A percentile compares a stretch with the other conserved stretches of the same genome.
These are phyloP conservation scores for Telmatochromis brachygnathus DNA, from an alignment of 2,113 vertebrate genomes.

Conservation along the genomic window DNA sequence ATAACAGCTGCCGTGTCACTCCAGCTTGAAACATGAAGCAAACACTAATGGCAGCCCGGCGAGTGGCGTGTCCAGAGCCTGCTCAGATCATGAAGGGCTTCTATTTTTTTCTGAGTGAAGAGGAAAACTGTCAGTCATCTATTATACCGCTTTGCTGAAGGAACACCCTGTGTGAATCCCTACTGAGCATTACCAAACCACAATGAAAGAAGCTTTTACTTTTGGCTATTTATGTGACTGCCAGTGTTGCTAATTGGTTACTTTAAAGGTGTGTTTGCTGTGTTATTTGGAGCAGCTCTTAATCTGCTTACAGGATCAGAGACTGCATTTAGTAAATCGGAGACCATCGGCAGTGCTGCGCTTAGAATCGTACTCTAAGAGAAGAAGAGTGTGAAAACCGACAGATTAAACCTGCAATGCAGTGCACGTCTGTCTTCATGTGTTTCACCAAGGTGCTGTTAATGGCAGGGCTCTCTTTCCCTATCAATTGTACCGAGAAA, in stretches of 20 bases:
- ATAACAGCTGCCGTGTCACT: neutral
- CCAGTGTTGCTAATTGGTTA: neutral
- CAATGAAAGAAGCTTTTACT: neutral
- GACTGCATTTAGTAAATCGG: slow-evolving; percentile 10
- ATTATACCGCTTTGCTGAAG: neutral
- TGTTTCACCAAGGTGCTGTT: neutral
- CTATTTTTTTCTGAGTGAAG: neutral
- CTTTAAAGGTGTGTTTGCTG: neutral
- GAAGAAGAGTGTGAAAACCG: neutral
- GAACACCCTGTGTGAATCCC: neutral
- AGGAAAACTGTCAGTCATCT: slow-evolving; percentile 10
- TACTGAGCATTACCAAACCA: neutral
- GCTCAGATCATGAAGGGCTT: neutral
- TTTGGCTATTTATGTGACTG: neutral
- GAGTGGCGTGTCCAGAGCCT: neutral
- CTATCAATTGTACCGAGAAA: neutral
- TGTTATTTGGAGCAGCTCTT: neutral
- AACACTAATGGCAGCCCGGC: neutral
- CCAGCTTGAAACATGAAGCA: neutral
- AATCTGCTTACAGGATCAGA: slow-evolving; percentile 7
- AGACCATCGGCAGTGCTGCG: neutral
- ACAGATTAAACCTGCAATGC: slow-evolving; percentile 21
- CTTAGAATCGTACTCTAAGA: neutral
- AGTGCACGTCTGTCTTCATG: neutral
- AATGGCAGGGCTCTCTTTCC: neutral